Base-by-base conservation (phyloP, 2,888 invertebrate species). In the Lepidocyrtoides sp. region DNA sequence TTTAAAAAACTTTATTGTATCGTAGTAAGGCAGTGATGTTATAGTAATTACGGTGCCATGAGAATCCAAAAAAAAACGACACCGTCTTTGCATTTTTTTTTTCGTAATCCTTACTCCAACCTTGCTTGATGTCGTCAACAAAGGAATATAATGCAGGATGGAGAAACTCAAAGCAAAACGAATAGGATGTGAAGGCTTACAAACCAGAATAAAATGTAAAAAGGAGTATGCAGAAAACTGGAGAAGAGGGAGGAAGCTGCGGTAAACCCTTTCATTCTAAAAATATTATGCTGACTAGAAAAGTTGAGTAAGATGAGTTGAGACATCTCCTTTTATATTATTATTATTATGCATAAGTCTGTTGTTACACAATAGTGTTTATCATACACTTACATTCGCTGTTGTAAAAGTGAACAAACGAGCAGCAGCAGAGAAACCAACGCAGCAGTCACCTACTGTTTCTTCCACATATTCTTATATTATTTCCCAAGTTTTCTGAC, bases 251-350 rank as follows among this genome's bases (percentile, higher is more conserved):
- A 84, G 60, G 60, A 57, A 86, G 63, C 41, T 87, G 77, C 23
- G 87, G 72, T 77, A 79, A 77, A 77, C 87, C 87, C 36, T 79
- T 87, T 36, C 79, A 17, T 79, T 60, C 48, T 41, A n/a, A 48
- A 85, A 51, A 85, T 69, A 69, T 85, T 69, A 69, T 85, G 75
- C 83, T 66, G 60, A 82, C 60, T 32, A 63, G 86, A 51, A 72
- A 79, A 75, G 86, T 86, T 75, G 75, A 86, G 75, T 63, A 75
- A 87, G 87, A 77, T 44, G 44, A 41, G 86, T 75, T 83, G 63
- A 63, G 83, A 66, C 83, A 63, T 83, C 72, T 85, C 85, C 72
- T 51, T 60, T 69, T 54, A 54, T 72, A 51, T 54, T 82, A 60
- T 82, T 85, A 85, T 72, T n/a, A n/a, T n/a, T n/a, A n/a, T n/a